Percentiles rank a stretch among this genome's conserved stretches.
Evolutionary conservation across 2,888 invertebrate species (phyloP).

Genomic region (Chrysotoxum bicinctum): DNA sequence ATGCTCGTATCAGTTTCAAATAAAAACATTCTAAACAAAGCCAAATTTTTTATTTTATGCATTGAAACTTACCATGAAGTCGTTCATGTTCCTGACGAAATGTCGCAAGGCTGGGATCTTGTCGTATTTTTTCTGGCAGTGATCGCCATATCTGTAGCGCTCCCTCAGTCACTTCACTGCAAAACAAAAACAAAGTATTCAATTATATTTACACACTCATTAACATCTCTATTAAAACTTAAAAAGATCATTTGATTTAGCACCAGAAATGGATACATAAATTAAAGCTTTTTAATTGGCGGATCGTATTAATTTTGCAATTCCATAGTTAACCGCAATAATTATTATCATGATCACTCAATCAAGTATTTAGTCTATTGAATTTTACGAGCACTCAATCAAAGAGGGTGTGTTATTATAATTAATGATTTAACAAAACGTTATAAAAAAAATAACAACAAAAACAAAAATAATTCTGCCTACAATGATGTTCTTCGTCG

Average conservation of each 20-base stretch:
- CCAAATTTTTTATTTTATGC: no score
- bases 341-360: not conserved
- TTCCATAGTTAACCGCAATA: not conserved
- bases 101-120: conserved; percentile 86
- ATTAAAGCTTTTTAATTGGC: not conserved
- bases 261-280: not conserved
- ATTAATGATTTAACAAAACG: not conserved
- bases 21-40: no score
- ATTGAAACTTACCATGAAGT: conserved; percentile 79
- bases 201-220: conserved; percentile 11
- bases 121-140: conserved; percentile 86
- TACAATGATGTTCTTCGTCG: conserved; percentile 27
- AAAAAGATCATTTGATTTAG: not conserved
- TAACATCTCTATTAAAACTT: not conserved
- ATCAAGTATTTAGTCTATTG: not conserved
- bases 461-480: not conserved
- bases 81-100: conserved; percentile 83
- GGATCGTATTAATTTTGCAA: not conserved
- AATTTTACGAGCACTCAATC: not conserved
- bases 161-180: conserved; percentile 84
- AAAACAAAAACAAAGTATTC: conserved; percentile 56
- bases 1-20: no score
- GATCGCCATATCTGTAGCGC: conserved; percentile 86
- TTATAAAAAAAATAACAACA: not conserved
- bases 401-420: not conserved